phyloP scores from a whole-genome alignment of 2,797 vertebrate species.

The Stomatorhinus walkeri region DNA sequence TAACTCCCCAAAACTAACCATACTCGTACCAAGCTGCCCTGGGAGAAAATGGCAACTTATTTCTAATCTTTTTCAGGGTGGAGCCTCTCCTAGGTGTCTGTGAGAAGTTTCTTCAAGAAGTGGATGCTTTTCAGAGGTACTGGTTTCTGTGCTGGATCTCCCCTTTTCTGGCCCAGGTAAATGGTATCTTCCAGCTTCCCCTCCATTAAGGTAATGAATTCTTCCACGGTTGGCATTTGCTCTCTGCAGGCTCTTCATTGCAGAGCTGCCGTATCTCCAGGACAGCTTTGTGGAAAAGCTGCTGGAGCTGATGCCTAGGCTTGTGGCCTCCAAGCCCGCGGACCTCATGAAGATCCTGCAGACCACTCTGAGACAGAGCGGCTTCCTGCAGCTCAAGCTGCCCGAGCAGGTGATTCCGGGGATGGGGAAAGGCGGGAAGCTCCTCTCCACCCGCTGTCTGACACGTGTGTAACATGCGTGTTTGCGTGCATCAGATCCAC shows the following conservation, averaged over 20 bases:
- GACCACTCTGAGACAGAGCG: slow-evolving; percentile 78
- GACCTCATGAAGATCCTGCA: slow-evolving; percentile 91
- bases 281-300: slow-evolving; percentile 90
- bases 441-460: neutral
- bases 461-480: neutral
- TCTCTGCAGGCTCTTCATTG: slow-evolving; percentile 69
- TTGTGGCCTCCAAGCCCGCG: slow-evolving; percentile 76
- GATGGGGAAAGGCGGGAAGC: neutral
- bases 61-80: slow-evolving; percentile 52
- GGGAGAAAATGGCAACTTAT: neutral
- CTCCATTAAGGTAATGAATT: neutral
- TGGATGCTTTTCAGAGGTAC: slow-evolving; percentile 89
- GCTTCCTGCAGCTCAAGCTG: slow-evolving; percentile 77
- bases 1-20: neutral
- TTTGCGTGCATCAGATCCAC: slow-evolving; percentile 68
- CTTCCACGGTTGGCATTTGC: neutral
- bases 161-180: neutral
- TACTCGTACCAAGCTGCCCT: neutral
- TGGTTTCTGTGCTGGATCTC: neutral
- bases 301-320: slow-evolving; percentile 83
- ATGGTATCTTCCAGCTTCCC: neutral
- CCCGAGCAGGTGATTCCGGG: slow-evolving; percentile 70
- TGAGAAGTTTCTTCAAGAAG: slow-evolving; percentile 89
- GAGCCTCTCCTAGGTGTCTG: slow-evolving; percentile 79
- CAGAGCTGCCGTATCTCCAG: slow-evolving; percentile 84